Evolutionary conservation across 2,797 vertebrate species (phyloP), one percentile per base, ranked within the genome.

Genomic region (Micropoecilia bifurca): DNA sequence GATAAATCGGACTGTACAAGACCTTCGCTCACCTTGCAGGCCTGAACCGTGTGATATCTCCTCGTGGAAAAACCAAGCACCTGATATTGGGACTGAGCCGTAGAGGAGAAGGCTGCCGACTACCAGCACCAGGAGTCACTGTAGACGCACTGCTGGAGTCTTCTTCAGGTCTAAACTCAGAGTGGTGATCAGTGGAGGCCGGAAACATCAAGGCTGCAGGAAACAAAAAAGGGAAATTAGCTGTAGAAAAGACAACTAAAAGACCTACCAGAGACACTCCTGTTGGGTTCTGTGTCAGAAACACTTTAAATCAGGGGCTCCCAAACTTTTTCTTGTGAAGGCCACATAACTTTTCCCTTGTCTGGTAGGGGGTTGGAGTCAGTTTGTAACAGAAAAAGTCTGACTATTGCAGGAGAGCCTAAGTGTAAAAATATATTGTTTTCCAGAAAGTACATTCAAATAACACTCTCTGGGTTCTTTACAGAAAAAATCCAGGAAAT

Each of bases 11-110:
- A 63, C 28, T 6, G 13, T 20, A 20, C 6, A 3, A 30, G 47
- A 71, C 55, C 36, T 63, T 16, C 47, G 6, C 83, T 93, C 88
- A 99, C 98, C 95, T 96, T 9, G 98, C 95, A 28, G 96, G 95
- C 55, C 91, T 96, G 81, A 99, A 99, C 81, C 96, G 95, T 0
- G 96, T 96, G 83, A 97, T 90, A 74, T 99, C 95, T 0, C 97
- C 97, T 92, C 92, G 95, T 25, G 97, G 96, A 90, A 98, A 99
- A 74, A 98, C 97, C 18, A 96, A 96, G 81, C 98, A 99, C 85
- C 90, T 96, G 83, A 99, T 96, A 84, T 96, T 95, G 14, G 95
- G 90, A 87, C 91, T 96, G 50, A 95, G 68, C 33, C 82, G 59
- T 1, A 83, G 6, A 0, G 13, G 1, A 9, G 84, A 33, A 0